Evolutionary conservation across 2,113 vertebrate genomes (phyloP), one percentile per base, ranked within the genome.

Genomic region (Gallinago jamesoni): DNA sequence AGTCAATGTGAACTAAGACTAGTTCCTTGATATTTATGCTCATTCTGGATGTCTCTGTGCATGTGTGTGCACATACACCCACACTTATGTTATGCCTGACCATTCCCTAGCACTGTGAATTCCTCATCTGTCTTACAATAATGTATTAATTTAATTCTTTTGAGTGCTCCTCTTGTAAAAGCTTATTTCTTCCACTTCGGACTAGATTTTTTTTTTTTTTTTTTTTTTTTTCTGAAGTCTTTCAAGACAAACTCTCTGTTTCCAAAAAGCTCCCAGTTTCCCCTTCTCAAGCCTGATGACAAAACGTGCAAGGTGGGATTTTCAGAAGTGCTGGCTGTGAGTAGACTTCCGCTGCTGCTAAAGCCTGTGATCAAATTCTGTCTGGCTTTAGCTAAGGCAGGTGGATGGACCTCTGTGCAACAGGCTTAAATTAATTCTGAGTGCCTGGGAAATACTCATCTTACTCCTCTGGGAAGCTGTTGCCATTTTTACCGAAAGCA

Each of bases 31-130:
- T 35, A 13, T 37, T 86, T 81, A 27, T 52, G 30, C 30, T 52
- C 23, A 35, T 15, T 24, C 19, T 1, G 2, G 6, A 8, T 84
- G 47, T 33, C 25, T 62, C 8, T 64, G 16, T 25, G 31, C 20
- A 27, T 1, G 9, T 37, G 1, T 33, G 20, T 30, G 13, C 14
- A 14, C 1, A 3, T 25, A 18, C 1, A 4, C 28, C 52, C 25
- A 47, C 30, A 60, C 10, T 81, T 91, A 7, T 48, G 11, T 45
- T 56, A 37, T 0, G 2, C 12, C 41, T 69, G n/a, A n/a, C 45
- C 1, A 0, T 82, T 93, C 12, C 19, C 27, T 64, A 56, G 17
- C 39, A 53, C 30, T 69, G 9, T 19, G 12, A 30, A 31, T 76
- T 85, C n/a, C 21, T 63, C 33, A 11, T 47, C 11, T 63, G 30